Conservation (phyloP, 2,113 vertebrate species). For the Apteryx owenii region DNA sequence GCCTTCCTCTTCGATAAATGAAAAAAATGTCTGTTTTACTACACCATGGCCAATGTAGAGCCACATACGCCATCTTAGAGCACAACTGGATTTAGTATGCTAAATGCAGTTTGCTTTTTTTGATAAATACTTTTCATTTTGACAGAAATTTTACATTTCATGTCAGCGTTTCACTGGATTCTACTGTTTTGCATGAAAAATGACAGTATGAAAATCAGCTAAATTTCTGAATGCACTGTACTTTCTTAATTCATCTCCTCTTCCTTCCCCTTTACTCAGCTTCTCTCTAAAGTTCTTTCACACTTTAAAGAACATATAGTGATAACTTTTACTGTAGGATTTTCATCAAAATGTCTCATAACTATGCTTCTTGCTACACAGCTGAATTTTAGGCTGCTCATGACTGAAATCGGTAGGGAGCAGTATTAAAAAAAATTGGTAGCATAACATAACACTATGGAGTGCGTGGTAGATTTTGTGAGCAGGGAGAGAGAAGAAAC, state of each 20-base stretch:
- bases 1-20: not conserved
- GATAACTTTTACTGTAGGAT: not conserved
- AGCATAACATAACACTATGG: not conserved
- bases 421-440: accelerated
- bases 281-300: not conserved
- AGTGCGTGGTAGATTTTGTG: not conserved
- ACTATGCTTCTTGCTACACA: not conserved
- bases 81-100: not conserved
- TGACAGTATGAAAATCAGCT: not conserved
- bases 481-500: not conserved
- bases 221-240: not conserved
- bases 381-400: not conserved
- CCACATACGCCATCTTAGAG: not conserved
- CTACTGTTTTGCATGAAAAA: not conserved
- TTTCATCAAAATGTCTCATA: not conserved
- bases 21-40: not conserved
- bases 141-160: not conserved
- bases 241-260: not conserved
- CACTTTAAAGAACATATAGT: not conserved
- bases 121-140: not conserved
- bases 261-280: not conserved
- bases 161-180: not conserved
- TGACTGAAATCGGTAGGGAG: not conserved
- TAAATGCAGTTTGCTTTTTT: not conserved
- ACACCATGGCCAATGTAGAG: not conserved